Evolutionary conservation across 2,888 invertebrate genomes (phyloP).

Genomic region (Cheilosia soror): DNA sequence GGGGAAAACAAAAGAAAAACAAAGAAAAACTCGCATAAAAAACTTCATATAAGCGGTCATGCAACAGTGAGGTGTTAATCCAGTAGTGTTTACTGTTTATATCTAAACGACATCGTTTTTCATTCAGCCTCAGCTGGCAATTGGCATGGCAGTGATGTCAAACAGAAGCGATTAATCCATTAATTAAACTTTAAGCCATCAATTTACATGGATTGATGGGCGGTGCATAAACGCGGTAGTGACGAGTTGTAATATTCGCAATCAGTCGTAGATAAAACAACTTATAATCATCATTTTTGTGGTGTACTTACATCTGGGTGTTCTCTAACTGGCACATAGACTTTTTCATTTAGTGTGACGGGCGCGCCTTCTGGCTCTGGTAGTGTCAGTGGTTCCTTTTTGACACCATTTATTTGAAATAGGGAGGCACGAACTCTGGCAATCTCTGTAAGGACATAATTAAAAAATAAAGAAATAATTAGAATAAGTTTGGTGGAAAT

Average conservation of each 20-base stretch:
- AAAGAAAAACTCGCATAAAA: constrained; percentile 25
- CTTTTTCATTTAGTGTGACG: constrained; percentile 98
- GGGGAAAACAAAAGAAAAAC: constrained; percentile 33
- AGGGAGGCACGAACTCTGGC: constrained; percentile 98
- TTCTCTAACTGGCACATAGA: constrained; percentile 99
- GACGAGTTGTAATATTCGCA: no score
- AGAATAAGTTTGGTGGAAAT: background rate
- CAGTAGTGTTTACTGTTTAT: background rate
- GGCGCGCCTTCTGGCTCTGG: constrained; percentile 96
- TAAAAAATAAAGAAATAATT: constrained; percentile 40
- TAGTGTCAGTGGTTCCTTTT: constrained; percentile 95
- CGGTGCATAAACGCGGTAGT: background rate
- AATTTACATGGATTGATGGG: constrained; percentile 35
- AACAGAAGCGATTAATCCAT: constrained; percentile 17
- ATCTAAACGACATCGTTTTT: constrained; percentile 22
- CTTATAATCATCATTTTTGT: background rate
- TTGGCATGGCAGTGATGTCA: constrained; percentile 51
- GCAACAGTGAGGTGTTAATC: constrained; percentile 50
- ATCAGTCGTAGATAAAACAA: no score
- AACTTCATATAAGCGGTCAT: constrained; percentile 39
- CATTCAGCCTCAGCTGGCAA: constrained; percentile 39
- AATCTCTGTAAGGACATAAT: constrained; percentile 92
- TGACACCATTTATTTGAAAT: constrained; percentile 99
- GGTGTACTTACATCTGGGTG: constrained; percentile 97
- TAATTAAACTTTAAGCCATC: constrained; percentile 29